A percentile compares a stretch with the other conserved stretches of the same genome.
Evolutionary conservation across 2,113 vertebrate species (phyloP).

Genomic region (Rhinoptilus africanus): DNA sequence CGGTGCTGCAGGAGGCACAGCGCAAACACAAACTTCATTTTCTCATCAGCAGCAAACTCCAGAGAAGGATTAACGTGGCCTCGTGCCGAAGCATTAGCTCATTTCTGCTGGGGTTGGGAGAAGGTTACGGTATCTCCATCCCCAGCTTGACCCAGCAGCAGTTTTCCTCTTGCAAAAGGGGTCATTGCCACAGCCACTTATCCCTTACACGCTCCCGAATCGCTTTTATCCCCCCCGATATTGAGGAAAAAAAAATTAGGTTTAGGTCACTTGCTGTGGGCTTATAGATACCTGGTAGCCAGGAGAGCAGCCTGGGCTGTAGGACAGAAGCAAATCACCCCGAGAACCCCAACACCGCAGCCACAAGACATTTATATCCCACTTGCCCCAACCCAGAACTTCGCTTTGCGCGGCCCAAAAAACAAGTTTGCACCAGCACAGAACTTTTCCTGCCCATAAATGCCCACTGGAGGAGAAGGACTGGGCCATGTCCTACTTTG

Average conservation of each 20-base stretch:
- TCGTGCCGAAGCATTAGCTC: background rate
- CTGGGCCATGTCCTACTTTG: background rate
- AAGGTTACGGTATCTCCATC: background rate
- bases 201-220: background rate
- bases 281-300: background rate
- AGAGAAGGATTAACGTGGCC: background rate
- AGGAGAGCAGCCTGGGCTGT: background rate
- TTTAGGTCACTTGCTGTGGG: background rate
- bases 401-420: background rate
- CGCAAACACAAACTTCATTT: background rate
- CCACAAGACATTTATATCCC: background rate
- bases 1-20: background rate
- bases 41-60: background rate
- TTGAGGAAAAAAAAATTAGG: rapidly evolving
- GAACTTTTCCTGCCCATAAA: background rate
- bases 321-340: background rate
- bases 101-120: background rate
- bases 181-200: background rate
- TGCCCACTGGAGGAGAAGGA: background rate
- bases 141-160: background rate
- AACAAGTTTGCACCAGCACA: too few species aligned
- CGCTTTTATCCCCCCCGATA: background rate
- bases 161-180: background rate
- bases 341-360: rapidly evolving
- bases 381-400: background rate